Conservation (phyloP, 2,113 vertebrate species). For the Arizona elegans region DNA sequence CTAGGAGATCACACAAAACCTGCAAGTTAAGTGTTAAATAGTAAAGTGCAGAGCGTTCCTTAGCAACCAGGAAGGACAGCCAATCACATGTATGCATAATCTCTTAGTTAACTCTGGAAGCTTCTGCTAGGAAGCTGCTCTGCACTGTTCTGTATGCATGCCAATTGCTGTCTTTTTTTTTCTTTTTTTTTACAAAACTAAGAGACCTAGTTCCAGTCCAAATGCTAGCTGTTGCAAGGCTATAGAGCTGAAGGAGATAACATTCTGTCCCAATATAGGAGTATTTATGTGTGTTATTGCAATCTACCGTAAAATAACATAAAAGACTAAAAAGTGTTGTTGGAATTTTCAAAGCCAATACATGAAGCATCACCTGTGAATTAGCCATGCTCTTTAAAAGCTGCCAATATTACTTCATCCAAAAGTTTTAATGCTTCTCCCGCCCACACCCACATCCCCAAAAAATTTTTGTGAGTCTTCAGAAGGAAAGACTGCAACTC, state of each 20-base stretch:
- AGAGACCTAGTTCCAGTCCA: background rate
- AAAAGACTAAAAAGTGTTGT: background rate
- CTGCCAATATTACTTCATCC: background rate
- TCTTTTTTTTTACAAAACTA: background rate
- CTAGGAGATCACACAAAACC: background rate
- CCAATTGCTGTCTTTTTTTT: background rate
- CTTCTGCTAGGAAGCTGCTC: background rate
- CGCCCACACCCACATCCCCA: too few species aligned
- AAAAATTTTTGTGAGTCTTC: background rate
- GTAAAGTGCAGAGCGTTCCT: background rate
- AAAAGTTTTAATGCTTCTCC: background rate
- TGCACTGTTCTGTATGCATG: background rate
- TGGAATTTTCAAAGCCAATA: background rate
- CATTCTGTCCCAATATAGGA: background rate
- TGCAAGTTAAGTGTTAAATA: background rate
- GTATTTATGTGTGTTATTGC: background rate
- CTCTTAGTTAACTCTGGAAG: background rate
- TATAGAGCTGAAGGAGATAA: background rate
- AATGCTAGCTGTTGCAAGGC: background rate
- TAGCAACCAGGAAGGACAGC: background rate
- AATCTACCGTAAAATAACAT: background rate
- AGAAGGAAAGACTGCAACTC: background rate
- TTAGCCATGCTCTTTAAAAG: background rate
- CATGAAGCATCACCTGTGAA: background rate
- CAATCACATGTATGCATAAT: background rate